phyloP scores from a whole-genome alignment of 2,888 invertebrate genomes.

The Athetis lepigone region DNA sequence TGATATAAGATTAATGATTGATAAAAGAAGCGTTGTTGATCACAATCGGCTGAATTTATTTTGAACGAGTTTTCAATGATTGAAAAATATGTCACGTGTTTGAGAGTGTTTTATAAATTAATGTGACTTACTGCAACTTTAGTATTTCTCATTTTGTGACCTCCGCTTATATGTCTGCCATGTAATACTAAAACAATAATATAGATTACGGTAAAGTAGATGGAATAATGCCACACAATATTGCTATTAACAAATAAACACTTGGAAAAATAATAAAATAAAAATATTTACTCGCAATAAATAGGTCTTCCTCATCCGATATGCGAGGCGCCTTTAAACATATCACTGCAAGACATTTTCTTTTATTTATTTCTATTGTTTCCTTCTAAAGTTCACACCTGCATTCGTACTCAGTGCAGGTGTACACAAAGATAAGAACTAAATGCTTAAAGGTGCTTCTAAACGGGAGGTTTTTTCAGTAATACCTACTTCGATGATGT shows the following conservation, averaged over 20 bases:
- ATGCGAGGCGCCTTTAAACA: constrained; percentile 24
- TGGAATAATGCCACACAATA: too few species aligned
- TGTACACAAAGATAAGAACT: constrained; percentile 17
- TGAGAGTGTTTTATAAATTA: too few species aligned
- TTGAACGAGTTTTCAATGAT: too few species aligned
- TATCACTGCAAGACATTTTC: constrained; percentile 5
- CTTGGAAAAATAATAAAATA: not conserved
- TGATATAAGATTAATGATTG: too few species aligned
- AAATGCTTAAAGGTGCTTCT: not conserved
- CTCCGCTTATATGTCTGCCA: not conserved
- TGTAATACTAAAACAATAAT: not conserved
- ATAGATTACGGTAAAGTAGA: not conserved
- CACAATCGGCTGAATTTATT: too few species aligned
- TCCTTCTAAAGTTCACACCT: constrained; percentile 4
- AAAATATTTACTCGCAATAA: not conserved
- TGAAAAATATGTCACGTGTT: too few species aligned
- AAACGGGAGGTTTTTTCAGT: too few species aligned
- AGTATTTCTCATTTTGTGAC: constrained; percentile 11
- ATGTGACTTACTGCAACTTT: constrained; percentile 22
- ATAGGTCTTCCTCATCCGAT: not conserved
- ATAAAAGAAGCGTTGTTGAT: too few species aligned
- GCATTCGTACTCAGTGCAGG: not conserved
- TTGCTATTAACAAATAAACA: too few species aligned
- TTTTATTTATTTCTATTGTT: constrained; percentile 42
- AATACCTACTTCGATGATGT: too few species aligned